These are phyloP conservation scores for Antheraea assamensis DNA, from an alignment of 2,888 invertebrate species.

Conservation along the genomic window DNA sequence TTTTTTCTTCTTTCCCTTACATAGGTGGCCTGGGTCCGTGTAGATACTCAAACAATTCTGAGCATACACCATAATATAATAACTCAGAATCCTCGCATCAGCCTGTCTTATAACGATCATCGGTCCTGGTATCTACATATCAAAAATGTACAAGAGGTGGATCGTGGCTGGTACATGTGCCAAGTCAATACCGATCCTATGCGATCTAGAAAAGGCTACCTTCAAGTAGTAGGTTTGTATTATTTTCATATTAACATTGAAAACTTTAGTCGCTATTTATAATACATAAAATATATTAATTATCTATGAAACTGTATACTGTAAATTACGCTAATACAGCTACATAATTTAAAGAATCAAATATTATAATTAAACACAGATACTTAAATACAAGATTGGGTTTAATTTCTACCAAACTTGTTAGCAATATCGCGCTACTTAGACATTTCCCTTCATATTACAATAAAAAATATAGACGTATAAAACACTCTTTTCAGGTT, in stretches of 20 bases:
- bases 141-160: conserved; percentile 92
- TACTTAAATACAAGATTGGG: neutral
- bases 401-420: neutral
- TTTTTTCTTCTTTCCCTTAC: neutral
- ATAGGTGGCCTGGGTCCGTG: conserved; percentile 96
- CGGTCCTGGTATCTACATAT: conserved; percentile 96
- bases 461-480: no score
- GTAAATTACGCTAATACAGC: neutral
- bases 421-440: no score
- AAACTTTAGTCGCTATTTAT: neutral
- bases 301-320: neutral
- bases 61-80: conserved; percentile 96
- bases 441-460: no score
- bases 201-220: conserved; percentile 93
- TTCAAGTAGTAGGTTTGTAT: conserved; percentile 94
- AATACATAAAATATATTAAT: neutral
- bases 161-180: conserved; percentile 96
- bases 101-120: conserved; percentile 93
- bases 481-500: no score
- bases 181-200: conserved; percentile 97
- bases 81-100: conserved; percentile 94
- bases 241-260: neutral
- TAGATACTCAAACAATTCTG: conserved; percentile 95
- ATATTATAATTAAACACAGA: neutral
- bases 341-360: neutral